A percentile compares a stretch with the other conserved stretches of the same genome.
phyloP scores from a whole-genome alignment of 1,140 invertebrate species.

The Diuraphis noxia region DNA sequence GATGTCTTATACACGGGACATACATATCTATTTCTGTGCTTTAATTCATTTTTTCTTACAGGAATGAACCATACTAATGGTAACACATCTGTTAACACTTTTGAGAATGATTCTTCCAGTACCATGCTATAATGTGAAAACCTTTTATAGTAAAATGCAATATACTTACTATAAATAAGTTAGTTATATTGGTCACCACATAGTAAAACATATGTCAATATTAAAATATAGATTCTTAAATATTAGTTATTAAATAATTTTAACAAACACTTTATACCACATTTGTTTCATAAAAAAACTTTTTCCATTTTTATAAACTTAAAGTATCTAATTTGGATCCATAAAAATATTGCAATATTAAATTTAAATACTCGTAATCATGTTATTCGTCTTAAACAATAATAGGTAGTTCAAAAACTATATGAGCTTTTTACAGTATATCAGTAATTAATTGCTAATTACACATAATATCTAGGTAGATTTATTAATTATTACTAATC shows the following conservation, averaged over 20 bases:
- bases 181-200: background rate
- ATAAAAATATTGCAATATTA: background rate
- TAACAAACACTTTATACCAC: background rate
- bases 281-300: background rate
- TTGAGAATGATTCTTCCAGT: slow-evolving; percentile 78
- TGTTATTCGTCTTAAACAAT: too few species aligned
- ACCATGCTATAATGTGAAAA: slow-evolving; percentile 58
- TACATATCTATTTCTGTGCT: slow-evolving; percentile 67
- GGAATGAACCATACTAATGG: slow-evolving; percentile 73
- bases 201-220: background rate
- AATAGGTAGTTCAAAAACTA: too few species aligned
- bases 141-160: background rate
- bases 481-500: too few species aligned
- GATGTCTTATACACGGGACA: slow-evolving; percentile 89
- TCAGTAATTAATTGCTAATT: too few species aligned
- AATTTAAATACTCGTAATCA: too few species aligned
- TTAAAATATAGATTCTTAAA: background rate
- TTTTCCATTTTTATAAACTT: background rate
- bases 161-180: background rate
- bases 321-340: too few species aligned
- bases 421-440: too few species aligned
- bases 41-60: slow-evolving; percentile 57
- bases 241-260: background rate
- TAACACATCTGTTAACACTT: slow-evolving; percentile 79
- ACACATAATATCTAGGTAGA: too few species aligned